These are phyloP conservation scores for Natator depressus DNA, from an alignment of 2,113 vertebrate genomes.

Conservation along the genomic window DNA sequence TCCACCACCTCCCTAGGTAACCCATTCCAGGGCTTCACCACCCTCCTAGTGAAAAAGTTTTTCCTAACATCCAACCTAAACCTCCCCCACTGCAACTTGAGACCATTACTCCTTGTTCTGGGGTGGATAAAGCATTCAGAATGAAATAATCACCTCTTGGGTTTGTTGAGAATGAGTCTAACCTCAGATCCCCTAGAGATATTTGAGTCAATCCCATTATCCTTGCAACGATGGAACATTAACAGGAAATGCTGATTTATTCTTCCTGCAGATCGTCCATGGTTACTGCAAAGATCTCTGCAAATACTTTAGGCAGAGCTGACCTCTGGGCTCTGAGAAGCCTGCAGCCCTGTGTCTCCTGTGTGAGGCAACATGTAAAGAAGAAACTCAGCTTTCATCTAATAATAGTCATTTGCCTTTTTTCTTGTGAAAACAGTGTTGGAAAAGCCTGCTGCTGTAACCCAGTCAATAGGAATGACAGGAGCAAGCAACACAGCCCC, in stretches of 20 bases:
- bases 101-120: neutral
- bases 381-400: neutral
- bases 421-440: neutral
- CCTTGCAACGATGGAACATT: neutral
- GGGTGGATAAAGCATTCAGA: neutral
- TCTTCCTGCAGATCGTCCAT: neutral
- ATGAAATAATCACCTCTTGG: constrained; percentile 21
- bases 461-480: neutral
- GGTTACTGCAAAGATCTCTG: neutral
- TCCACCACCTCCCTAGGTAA: no score
- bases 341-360: neutral
- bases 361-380: neutral
- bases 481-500: neutral
- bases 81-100: no score
- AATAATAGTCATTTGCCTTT: neutral
- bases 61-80: no score
- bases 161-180: neutral
- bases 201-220: neutral
- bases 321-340: neutral
- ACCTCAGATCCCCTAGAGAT: neutral
- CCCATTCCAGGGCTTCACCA: no score
- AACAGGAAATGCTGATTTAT: neutral
- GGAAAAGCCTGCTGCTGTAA: neutral
- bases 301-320: neutral
- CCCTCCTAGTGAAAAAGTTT: no score